These are phyloP conservation scores for Caenorhabditis sp. DNA, from an alignment of 2,888 invertebrate species.

Conservation along the genomic window DNA sequence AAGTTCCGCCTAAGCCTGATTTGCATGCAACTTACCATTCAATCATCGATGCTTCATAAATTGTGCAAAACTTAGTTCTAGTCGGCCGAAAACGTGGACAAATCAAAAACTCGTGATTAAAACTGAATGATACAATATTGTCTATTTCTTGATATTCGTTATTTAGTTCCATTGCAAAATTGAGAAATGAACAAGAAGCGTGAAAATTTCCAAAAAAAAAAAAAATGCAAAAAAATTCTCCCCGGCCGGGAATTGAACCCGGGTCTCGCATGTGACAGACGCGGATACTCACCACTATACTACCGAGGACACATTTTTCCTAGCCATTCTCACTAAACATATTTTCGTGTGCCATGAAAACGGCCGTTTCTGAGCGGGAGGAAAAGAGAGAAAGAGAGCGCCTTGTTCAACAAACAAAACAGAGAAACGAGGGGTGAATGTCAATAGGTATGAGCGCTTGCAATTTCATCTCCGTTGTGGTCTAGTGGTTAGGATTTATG, in stretches of 20 bases:
- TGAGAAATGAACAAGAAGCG: neutral
- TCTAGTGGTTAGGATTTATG: conserved; percentile 11
- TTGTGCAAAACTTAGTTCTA: neutral
- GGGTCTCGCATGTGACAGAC: conserved; percentile 59
- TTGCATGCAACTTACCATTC: neutral
- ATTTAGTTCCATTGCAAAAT: neutral
- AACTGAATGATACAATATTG: neutral
- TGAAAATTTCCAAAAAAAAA: too few relatives aligned
- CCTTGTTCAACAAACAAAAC: too few relatives aligned
- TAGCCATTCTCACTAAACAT: neutral
- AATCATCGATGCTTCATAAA: neutral
- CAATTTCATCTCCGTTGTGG: conserved; percentile 2
- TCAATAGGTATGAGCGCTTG: neutral
- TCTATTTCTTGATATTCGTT: neutral
- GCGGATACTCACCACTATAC: conserved; percentile 57
- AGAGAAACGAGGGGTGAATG: neutral
- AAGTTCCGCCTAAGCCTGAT: too few relatives aligned
- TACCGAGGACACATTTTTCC: conserved; percentile 19
- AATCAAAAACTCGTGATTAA: neutral
- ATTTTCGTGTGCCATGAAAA: neutral
- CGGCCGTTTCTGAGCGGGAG: neutral
- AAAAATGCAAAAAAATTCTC: conserved; percentile 36
- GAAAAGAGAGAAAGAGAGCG: neutral
- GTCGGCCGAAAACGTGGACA: neutral
- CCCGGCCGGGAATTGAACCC: conserved; percentile 58